A percentile compares a stretch with the other conserved stretches of the same genome.
Conservation (phyloP, 2,797 vertebrate genomes). For the Brachymystax lenok region DNA sequence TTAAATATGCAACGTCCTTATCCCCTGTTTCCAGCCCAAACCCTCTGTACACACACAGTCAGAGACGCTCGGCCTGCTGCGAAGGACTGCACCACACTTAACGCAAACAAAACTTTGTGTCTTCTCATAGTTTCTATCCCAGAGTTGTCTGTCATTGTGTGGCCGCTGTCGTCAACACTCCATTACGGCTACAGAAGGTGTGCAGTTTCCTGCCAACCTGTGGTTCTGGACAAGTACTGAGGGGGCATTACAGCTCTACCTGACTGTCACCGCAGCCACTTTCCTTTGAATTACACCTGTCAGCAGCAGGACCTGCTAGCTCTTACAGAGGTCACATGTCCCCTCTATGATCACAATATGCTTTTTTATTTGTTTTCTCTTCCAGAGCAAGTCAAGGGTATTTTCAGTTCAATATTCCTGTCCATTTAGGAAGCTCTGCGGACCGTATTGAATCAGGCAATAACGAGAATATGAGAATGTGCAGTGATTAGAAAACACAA, state of each 20-base stretch:
- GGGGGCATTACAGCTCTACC: neutral
- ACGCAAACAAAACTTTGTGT: neutral
- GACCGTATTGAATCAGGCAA: neutral
- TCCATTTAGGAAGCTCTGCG: neutral
- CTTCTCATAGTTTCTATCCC: neutral
- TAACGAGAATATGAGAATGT: conserved; percentile 1
- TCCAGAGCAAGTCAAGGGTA: neutral
- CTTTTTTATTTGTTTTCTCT: neutral
- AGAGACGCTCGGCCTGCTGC: neutral
- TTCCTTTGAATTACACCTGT: conserved; percentile 12
- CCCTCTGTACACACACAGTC: conserved; percentile 5
- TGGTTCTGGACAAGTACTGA: neutral
- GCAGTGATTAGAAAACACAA: conserved; percentile 1
- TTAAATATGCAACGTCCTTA: conserved; percentile 45
- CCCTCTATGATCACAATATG: neutral
- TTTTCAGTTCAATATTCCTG: neutral
- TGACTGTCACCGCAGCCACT: conserved; percentile 1
- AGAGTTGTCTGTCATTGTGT: conserved; percentile 7
- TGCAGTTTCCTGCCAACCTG: neutral
- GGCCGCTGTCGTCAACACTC: conserved; percentile 4
- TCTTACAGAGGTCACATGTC: neutral
- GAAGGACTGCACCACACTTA: neutral
- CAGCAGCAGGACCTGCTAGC: conserved; percentile 1
- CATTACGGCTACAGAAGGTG: conserved; percentile 25
- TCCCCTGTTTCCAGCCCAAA: conserved; percentile 14